Conservation (phyloP, 2,888 invertebrate genomes). For the Cryptus viduatorius region DNA sequence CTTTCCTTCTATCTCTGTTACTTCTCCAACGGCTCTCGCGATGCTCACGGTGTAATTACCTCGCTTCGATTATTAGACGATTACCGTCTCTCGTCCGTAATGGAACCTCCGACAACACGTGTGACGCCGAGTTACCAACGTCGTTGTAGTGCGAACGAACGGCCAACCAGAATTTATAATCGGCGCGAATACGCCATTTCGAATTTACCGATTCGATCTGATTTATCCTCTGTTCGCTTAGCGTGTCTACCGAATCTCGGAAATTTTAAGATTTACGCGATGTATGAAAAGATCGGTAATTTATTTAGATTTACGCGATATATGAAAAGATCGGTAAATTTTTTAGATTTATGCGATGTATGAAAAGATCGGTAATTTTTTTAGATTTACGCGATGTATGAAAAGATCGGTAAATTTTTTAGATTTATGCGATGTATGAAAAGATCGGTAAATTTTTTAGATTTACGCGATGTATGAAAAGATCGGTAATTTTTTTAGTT, state of each 20-base stretch:
- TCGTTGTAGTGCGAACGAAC: background rate
- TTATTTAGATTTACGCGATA: no score
- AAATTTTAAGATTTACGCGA: no score
- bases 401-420: no score
- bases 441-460: no score
- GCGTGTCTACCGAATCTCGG: background rate
- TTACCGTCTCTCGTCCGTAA: slow-evolving; percentile 67
- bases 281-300: no score
- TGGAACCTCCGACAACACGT: slow-evolving; percentile 66
- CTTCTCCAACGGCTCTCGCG: slow-evolving; percentile 23
- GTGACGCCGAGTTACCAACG: slow-evolving; percentile 37
- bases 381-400: no score
- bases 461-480: no score
- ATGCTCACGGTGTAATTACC: slow-evolving; percentile 69
- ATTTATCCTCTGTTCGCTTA: background rate
- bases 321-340: no score
- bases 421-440: no score
- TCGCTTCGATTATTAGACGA: slow-evolving; percentile 73
- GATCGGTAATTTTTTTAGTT: no score
- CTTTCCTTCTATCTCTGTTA: slow-evolving; percentile 24
- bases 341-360: no score
- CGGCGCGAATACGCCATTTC: slow-evolving; percentile 28
- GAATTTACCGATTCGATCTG: slow-evolving; percentile 39
- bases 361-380: no score
- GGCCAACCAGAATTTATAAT: slow-evolving; percentile 37